Evolutionary conservation across 92 coral and sea anemone genomes (phyloP).

Genomic region (Metridium senile): DNA sequence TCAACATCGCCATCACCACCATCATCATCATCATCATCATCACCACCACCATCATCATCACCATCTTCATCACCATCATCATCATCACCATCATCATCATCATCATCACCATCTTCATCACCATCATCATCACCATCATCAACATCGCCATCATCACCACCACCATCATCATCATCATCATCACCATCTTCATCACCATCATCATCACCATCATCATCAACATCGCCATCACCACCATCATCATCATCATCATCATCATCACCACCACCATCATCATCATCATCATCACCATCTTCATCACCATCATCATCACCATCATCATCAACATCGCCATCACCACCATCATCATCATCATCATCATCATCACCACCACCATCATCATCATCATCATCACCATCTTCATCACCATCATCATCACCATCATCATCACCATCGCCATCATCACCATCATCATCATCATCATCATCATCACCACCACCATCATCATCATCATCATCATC

Average conservation of each 20-base stretch:
- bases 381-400: background rate
- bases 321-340: background rate
- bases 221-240: background rate
- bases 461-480: background rate
- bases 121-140: background rate
- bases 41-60: background rate
- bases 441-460: background rate
- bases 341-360: background rate
- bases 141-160: background rate
- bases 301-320: background rate
- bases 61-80: background rate
- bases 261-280: background rate
- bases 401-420: background rate
- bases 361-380: background rate
- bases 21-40: background rate
- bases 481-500: background rate
- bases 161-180: background rate
- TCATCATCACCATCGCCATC: background rate
- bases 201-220: no score
- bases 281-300: background rate
- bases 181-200: background rate
- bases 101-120: background rate
- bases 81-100: background rate
- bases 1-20: background rate
- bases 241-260: no score